phyloP scores from a whole-genome alignment of 1,140 invertebrate genomes.

The Trichoplusia ni region DNA sequence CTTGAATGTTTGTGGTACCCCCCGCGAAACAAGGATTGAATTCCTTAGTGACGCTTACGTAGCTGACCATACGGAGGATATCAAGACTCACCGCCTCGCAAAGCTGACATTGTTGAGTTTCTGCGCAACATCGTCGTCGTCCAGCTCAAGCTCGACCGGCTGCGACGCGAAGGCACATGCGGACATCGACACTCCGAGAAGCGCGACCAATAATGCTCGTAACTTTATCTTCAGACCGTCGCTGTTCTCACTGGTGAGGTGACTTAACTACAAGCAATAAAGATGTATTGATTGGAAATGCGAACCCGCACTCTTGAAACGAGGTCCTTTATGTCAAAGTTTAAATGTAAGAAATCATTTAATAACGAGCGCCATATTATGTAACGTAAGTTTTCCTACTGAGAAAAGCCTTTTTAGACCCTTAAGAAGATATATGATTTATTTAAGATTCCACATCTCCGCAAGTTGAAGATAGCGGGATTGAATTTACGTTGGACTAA shows the following conservation, averaged over 20 bases:
- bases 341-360: neutral
- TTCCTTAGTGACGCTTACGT: neutral
- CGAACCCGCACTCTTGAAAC: too few species aligned
- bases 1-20: too few species aligned
- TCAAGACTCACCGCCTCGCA: conserved; percentile 59
- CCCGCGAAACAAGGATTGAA: too few species aligned
- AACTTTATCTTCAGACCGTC: conserved; percentile 59
- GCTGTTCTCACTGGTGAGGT: conserved; percentile 35
- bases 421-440: too few species aligned
- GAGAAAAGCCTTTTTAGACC: too few species aligned
- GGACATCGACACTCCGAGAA: conserved; percentile 71
- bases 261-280: conserved; percentile 30
- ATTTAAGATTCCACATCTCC: too few species aligned
- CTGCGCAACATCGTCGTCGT: conserved; percentile 68
- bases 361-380: too few species aligned
- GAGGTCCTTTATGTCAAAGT: too few species aligned
- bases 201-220: conserved; percentile 63
- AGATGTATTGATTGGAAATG: neutral
- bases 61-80: conserved; percentile 1
- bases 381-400: too few species aligned
- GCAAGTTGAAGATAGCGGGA: too few species aligned
- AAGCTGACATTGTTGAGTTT: conserved; percentile 70
- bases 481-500: too few species aligned
- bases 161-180: conserved; percentile 71
- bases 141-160: conserved; percentile 67